Evolutionary conservation across 2,113 vertebrate genomes (phyloP), one percentile per base, ranked within the genome.

Genomic region (Cisticola juncidis): DNA sequence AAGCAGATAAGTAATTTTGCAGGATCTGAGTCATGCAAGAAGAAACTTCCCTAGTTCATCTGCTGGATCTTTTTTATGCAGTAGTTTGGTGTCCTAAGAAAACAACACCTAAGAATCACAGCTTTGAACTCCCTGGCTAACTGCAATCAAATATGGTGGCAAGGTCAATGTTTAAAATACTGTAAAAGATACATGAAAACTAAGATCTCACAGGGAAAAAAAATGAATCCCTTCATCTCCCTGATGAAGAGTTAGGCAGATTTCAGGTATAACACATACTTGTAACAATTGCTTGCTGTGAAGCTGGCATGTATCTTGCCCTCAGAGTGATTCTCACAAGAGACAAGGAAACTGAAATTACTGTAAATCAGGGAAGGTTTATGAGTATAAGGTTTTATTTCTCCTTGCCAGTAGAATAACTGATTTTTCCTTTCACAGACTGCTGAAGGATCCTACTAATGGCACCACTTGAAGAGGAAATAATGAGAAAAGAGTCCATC

Each of bases 31-130:
- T 57, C 26, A 77, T 1, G 8, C 20, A 12, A 88, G 28, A 72
- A 88, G 16, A 76, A 88, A 57, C 9, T 45, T 77, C 31, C 36
- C 11, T 36, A 53, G 20, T 11, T 83, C 44, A 57, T 53, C 22
- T 57, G 21, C 20, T 35, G 11, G 20, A 19, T 36, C 13, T n/a
- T n/a, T 68, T 86, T 74, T 36, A 40, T 40, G 6, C 6, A 24
- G 57, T 35, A 64, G 4, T 7, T 86, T 69, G 21, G 11, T 47
- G 38, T 57, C 33, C 47, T 62, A 48, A 81, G 48, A 87, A 90
- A 50, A 36, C 0, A 0, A 9, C 64, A 15, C 5, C 53, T 50
- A 62, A 64, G 33, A 60, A 60, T 35, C 36, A 44, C 4, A 17
- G 10, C 2, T 56, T 54, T 47, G 66, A 81, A 22, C 13, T 71